Evolutionary conservation across 1,140 invertebrate genomes (phyloP).

Genomic region (Aethina tumida): DNA sequence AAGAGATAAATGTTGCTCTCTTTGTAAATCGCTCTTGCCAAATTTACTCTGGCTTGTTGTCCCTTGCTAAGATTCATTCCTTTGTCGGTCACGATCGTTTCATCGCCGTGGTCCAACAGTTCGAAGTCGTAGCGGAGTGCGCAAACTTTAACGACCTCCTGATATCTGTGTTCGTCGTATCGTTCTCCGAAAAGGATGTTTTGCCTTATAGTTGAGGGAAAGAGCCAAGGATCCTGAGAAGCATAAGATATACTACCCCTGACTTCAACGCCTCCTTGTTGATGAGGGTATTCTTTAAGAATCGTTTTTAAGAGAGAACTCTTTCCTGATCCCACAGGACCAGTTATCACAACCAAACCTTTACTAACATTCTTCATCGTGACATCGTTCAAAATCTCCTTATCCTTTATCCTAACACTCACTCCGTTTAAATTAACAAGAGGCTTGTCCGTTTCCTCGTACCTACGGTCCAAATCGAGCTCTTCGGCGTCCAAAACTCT

Average conservation of each 20-base stretch:
- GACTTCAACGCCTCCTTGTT: slow-evolving; percentile 23
- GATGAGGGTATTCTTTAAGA: slow-evolving; percentile 64
- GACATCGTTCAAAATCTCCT: slow-evolving; percentile 48
- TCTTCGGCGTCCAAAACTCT: slow-evolving; percentile 16
- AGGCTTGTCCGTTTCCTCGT: slow-evolving; percentile 9
- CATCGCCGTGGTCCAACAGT: slow-evolving; percentile 54
- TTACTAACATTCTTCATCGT: slow-evolving; percentile 41
- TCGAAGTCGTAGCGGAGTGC: slow-evolving; percentile 58
- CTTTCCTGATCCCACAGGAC: slow-evolving; percentile 62
- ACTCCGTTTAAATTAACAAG: slow-evolving; percentile 14
- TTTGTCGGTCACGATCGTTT: slow-evolving; percentile 65
- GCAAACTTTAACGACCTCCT: slow-evolving; percentile 50
- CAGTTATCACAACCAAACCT: slow-evolving; percentile 53
- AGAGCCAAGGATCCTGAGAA: slow-evolving; percentile 54
- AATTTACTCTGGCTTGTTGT: slow-evolving; percentile 81
- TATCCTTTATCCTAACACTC: slow-evolving; percentile 8
- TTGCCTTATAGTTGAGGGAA: slow-evolving; percentile 38
- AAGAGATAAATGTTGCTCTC: slow-evolving; percentile 69
- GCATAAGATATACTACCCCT: slow-evolving; percentile 48
- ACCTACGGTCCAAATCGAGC: slow-evolving; percentile 1
- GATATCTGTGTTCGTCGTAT: slow-evolving; percentile 43
- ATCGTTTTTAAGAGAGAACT: slow-evolving; percentile 71
- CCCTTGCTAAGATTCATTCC: slow-evolving; percentile 61
- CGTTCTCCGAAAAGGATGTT: slow-evolving; percentile 55
- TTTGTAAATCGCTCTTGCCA: slow-evolving; percentile 74